Percentiles rank a stretch among this genome's conserved stretches.
These are phyloP conservation scores for Plecturocebus donacophilus DNA, from an alignment of 2,113 vertebrate species.

Conservation along the genomic window DNA sequence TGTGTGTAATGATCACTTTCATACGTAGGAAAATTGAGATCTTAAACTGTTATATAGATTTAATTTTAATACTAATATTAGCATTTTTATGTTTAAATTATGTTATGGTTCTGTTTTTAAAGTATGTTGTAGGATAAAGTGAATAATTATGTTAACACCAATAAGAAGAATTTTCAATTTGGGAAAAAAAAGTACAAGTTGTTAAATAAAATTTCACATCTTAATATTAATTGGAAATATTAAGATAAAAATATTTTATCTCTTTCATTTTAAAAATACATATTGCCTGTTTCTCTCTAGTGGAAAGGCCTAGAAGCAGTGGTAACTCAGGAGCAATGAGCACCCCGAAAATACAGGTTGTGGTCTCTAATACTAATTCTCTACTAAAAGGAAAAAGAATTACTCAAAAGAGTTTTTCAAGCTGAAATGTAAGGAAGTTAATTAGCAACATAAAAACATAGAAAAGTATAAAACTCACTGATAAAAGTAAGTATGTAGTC, in stretches of 20 bases:
- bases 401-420: not conserved
- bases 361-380: not conserved
- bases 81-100: constrained; percentile 5
- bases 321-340: not conserved
- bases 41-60: not conserved
- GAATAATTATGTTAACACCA: not conserved
- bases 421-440: not conserved
- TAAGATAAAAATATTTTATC: not conserved
- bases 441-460: not conserved
- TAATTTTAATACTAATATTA: not conserved
- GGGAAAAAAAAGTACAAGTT: not conserved
- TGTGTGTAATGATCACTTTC: not conserved
- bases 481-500: not conserved
- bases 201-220: not conserved
- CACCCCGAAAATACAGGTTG: not conserved
- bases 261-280: not conserved
- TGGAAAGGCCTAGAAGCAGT: not conserved
- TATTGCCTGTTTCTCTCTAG: not conserved
- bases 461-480: not conserved
- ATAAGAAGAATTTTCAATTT: not conserved
- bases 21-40: not conserved
- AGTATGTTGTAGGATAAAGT: not conserved
- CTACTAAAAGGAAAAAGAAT: not conserved
- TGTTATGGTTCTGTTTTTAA: not conserved
- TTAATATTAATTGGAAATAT: constrained; percentile 29